phyloP scores from a whole-genome alignment of 2,113 vertebrate species.

The Phasianus colchicus region DNA sequence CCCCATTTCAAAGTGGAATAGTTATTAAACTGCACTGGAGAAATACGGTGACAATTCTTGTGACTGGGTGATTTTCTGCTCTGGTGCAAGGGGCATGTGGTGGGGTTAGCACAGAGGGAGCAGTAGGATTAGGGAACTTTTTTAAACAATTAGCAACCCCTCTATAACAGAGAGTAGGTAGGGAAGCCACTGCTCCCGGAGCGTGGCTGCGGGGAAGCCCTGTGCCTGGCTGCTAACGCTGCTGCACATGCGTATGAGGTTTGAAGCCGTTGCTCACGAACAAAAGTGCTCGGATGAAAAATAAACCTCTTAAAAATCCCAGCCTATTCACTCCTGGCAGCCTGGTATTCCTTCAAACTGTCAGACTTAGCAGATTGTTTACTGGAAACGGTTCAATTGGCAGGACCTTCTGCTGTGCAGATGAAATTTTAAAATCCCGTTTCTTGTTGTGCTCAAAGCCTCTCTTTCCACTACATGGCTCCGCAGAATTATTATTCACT shows the following conservation, averaged over 20 bases:
- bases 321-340: conserved; percentile 81
- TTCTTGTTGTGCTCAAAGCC: conserved; percentile 79
- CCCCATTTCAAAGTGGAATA: not conserved
- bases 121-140: not conserved
- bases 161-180: not conserved
- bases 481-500: conserved; percentile 81
- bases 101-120: not conserved
- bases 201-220: conserved; percentile 60
- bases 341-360: conserved; percentile 81
- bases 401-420: conserved; percentile 82
- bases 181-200: conserved; percentile 3
- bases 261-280: conserved; percentile 75
- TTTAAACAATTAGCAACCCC: not conserved
- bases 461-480: conserved; percentile 77
- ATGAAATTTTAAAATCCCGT: conserved; percentile 82
- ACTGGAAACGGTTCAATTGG: conserved; percentile 82
- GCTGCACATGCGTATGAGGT: conserved; percentile 47
- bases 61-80: not conserved
- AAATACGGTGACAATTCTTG: not conserved
- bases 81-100: not conserved
- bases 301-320: conserved; percentile 80
- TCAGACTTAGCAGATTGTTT: conserved; percentile 84
- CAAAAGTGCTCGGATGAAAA: conserved; percentile 79
- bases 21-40: not conserved
- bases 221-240: conserved; percentile 72